These are phyloP conservation scores for Reticulitermes speratus DNA, from an alignment of 1,140 invertebrate genomes.

Conservation along the genomic window DNA sequence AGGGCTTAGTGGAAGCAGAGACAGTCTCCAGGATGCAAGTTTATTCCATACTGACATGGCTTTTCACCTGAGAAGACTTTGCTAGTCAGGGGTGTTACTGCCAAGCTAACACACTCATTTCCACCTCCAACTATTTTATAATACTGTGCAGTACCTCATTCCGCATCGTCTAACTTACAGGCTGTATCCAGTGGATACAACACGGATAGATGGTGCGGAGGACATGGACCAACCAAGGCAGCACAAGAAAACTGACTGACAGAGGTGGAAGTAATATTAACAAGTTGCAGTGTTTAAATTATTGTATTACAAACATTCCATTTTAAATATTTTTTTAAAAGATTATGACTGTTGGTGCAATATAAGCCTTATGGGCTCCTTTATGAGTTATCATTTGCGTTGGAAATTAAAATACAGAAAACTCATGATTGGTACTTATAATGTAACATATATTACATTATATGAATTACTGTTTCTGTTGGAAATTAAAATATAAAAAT, in stretches of 20 bases:
- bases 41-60: no score
- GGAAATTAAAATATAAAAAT: no score
- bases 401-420: not conserved
- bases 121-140: no score
- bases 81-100: no score
- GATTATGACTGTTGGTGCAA: not conserved
- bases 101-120: no score
- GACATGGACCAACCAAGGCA: not conserved
- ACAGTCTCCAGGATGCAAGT: no score
- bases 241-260: not conserved
- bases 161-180: not conserved
- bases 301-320: not conserved
- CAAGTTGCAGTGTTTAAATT: not conserved
- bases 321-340: not conserved
- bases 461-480: no score
- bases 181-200: constrained; percentile 30
- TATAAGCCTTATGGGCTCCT: not conserved
- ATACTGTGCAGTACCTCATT: not conserved
- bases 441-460: no score
- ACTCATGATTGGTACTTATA: no score
- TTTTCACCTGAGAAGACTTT: no score
- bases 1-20: no score
- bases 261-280: not conserved
- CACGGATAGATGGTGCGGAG: constrained; percentile 4
- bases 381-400: not conserved